Conservation (phyloP, 2,888 invertebrate species). For the Itoplectis maculator region DNA sequence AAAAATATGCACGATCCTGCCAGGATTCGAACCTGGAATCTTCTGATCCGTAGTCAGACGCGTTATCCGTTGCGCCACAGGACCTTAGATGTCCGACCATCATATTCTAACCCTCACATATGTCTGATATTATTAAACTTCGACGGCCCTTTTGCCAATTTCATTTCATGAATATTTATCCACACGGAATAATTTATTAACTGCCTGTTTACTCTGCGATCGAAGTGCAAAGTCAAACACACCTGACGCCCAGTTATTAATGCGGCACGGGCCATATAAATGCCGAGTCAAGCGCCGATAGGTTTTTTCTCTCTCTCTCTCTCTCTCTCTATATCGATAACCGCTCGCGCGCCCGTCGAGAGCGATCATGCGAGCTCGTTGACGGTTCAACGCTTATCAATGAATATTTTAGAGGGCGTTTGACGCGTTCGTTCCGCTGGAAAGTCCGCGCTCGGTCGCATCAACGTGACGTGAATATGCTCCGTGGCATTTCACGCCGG, state of each 20-base stretch:
- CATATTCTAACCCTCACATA: neutral
- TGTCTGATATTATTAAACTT: neutral
- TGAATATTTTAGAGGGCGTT: slow-evolving; percentile 39
- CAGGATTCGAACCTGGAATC: slow-evolving; percentile 86
- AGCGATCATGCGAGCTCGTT: neutral
- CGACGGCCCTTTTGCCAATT: neutral
- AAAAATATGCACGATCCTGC: slow-evolving; percentile 59
- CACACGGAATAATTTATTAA: neutral
- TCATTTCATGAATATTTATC: neutral
- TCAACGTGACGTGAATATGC: slow-evolving; percentile 62
- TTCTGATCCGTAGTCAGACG: slow-evolving; percentile 90
- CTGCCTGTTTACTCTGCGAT: neutral
- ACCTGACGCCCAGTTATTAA: neutral
- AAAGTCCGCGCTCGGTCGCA: slow-evolving; percentile 24
- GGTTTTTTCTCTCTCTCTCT: no score
- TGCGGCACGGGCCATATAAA: neutral
- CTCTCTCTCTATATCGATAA: neutral
- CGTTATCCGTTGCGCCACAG: slow-evolving; percentile 87
- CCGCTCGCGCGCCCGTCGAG: neutral
- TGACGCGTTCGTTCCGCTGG: slow-evolving; percentile 35
- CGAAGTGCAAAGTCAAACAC: neutral
- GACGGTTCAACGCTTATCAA: slow-evolving; percentile 27
- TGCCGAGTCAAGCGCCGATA: neutral
- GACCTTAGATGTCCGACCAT: slow-evolving; percentile 81
- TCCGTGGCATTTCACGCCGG: slow-evolving; percentile 26